These are phyloP conservation scores for Peromyscus eremicus DNA, from an alignment of 2,797 vertebrate species.

Conservation along the genomic window DNA sequence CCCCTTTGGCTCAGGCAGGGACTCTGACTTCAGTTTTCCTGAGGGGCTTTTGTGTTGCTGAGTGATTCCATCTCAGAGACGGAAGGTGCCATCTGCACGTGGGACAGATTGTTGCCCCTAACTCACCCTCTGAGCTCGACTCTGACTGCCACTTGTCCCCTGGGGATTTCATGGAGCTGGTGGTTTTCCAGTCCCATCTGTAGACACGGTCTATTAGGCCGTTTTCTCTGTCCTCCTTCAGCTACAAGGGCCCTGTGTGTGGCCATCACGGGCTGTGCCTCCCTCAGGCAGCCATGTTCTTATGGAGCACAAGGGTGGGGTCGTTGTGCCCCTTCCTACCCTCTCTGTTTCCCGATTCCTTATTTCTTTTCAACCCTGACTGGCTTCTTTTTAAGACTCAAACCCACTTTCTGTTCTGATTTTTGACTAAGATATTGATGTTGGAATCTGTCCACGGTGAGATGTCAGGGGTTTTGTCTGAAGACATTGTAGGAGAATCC, in stretches of 20 bases:
- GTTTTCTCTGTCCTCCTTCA: not conserved
- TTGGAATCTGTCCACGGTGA: not conserved
- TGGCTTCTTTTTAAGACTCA: slow-evolving; percentile 14
- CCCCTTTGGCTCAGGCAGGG: not conserved
- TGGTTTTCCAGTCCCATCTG: not conserved
- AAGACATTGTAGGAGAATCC: not conserved
- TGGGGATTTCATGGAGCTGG: not conserved
- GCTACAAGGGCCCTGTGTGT: not conserved
- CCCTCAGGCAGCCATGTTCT: not conserved
- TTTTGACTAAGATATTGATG: slow-evolving; percentile 35
- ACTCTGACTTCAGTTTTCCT: not conserved
- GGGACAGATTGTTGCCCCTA: not conserved
- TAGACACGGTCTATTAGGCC: rapidly evolving
- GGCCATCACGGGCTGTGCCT: not conserved
- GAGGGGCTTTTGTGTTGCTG: not conserved
- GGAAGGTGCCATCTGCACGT: rapidly evolving
- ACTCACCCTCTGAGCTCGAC: not conserved
- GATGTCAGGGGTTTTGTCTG: slow-evolving; percentile 33
- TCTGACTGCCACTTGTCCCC: not conserved
- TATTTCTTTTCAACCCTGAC: slow-evolving; percentile 22
- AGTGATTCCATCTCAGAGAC: not conserved
- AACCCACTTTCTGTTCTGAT: slow-evolving; percentile 12
- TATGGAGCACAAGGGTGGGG: not conserved
- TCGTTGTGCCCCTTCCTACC: not conserved
- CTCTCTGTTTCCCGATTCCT: not conserved